Evolutionary conservation across 37 sponge, comb jelly and placozoan species (phyloP), one percentile per base, ranked within the genome.

Genomic region (Beroe ovata): DNA sequence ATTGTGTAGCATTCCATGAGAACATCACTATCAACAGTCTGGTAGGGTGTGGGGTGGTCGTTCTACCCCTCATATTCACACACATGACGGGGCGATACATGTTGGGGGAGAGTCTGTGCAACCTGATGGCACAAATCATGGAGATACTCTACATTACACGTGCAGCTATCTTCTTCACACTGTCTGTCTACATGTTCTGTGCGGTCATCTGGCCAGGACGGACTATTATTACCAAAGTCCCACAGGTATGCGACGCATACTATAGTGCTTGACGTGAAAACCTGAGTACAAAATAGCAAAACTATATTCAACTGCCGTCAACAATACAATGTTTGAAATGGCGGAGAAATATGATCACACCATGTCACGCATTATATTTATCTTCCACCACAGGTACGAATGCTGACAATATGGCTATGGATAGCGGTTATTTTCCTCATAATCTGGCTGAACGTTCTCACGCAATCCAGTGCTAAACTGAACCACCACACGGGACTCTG

Each of bases 381-480:
- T n/a, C n/a, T n/a, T n/a, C n/a, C n/a, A n/a, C n/a, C 54, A 0
- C 69, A 66, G 69, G 30, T 66, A 6, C 69, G 69, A 33, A 25
- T 66, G 18, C 36, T 66, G 36, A 66, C 69, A 66, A 30, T 66
- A 18, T 66, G 69, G 69, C 36, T 66, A 37, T 66, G 69, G 69
- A 30, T 66, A 18, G 69, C 32, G 2, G 30, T 30, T 4, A 66
- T 30, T 18, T 66, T 66, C 69, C 25, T 66, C 18, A 30, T 66
- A 3, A 66, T 66, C 25, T 66, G 25, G 32, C 69, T 66, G 36
- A 66, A 66, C 69, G 30, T 66, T 14, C 19, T 66, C 32, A 14
- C 36, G 36, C 30, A 29, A 29, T 66, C 69, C 36, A 2, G 36
- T 18, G 69, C 69, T 29, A 30, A 66, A 33, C 30, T 66, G 16